phyloP scores from a whole-genome alignment of 2,888 invertebrate species.

The Lacanobia wlatinum region DNA sequence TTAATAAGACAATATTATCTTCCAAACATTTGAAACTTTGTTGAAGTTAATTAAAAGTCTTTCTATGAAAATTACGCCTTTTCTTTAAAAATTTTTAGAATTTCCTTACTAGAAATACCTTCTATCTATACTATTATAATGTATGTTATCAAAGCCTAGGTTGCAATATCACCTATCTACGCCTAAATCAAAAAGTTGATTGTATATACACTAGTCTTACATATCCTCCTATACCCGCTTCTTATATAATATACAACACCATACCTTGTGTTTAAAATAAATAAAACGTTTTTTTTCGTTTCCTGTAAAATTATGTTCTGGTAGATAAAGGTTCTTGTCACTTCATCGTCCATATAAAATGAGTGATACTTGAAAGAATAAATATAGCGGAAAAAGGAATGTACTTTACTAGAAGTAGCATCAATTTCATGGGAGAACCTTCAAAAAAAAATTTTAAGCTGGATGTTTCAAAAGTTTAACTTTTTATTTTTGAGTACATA shows the following conservation, averaged over 20 bases:
- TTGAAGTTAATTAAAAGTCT: constrained; percentile 10
- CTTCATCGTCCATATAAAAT: no score
- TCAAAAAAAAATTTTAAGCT: no score
- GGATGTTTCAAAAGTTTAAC: no score
- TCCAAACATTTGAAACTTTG: constrained; percentile 5
- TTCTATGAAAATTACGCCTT: constrained; percentile 7
- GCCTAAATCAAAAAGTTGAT: no score
- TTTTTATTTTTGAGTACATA: no score
- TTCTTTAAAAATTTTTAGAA: constrained; percentile 25
- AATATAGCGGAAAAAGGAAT: no score
- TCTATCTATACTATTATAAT: constrained; percentile 25
- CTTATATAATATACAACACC: constrained; percentile 8
- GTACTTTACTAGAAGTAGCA: no score
- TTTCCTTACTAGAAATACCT: constrained; percentile 26
- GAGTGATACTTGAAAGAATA: no score
- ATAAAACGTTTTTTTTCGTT: constrained; percentile 28
- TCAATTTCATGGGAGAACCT: no score
- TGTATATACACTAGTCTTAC: constrained; percentile 12
- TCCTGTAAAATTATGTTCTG: constrained; percentile 15
- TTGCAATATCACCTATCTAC: constrained; percentile 27
- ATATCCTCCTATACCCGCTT: constrained; percentile 2
- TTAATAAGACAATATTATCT: constrained; percentile 7
- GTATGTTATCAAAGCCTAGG: constrained; percentile 15
- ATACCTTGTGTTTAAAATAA: constrained; percentile 14
- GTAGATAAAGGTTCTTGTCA: no score